Conservation (phyloP, 30 jellyfish, hydroid and myxozoan species). For the Chrysaora quinquecirrha region DNA sequence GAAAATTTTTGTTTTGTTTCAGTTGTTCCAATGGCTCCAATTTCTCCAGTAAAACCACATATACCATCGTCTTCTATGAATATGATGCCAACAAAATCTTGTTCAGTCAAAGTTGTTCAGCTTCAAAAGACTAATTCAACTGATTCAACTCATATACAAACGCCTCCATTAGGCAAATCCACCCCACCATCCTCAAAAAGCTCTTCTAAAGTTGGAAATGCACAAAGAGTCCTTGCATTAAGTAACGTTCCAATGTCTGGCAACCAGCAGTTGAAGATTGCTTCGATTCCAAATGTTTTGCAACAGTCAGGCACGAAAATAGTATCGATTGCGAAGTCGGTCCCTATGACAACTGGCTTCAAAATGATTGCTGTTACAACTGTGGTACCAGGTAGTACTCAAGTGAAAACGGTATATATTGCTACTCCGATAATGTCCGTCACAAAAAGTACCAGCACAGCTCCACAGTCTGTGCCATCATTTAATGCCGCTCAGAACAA, state of each 20-base stretch:
- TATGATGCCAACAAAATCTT: neutral
- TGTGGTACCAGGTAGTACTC: conserved; percentile 98
- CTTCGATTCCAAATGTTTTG: conserved; percentile 72
- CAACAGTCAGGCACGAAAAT: conserved; percentile 89
- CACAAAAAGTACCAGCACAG: conserved; percentile 71
- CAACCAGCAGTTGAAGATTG: conserved; percentile 83
- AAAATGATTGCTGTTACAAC: conserved; percentile 99
- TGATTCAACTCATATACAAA: no score
- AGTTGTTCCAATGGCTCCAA: conserved; percentile 88
- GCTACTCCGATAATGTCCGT: conserved; percentile 99
- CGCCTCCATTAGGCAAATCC: conserved; percentile 33
- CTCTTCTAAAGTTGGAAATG: no score
- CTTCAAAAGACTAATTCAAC: conserved; percentile 72
- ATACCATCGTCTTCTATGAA: conserved; percentile 28
- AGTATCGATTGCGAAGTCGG: conserved; percentile 88
- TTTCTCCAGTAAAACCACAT: conserved; percentile 74
- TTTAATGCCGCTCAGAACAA: conserved; percentile 27
- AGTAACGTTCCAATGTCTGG: conserved; percentile 64
- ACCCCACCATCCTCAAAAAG: conserved; percentile 47
- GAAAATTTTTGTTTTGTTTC: neutral
- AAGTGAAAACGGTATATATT: conserved; percentile 95
- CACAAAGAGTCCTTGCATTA: conserved; percentile 82
- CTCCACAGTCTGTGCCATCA: conserved; percentile 4
- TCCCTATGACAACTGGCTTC: conserved; percentile 98
- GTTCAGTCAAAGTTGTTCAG: conserved; percentile 90